Conservation (phyloP, 2,888 invertebrate genomes). For the Epirrhoe alternata region DNA sequence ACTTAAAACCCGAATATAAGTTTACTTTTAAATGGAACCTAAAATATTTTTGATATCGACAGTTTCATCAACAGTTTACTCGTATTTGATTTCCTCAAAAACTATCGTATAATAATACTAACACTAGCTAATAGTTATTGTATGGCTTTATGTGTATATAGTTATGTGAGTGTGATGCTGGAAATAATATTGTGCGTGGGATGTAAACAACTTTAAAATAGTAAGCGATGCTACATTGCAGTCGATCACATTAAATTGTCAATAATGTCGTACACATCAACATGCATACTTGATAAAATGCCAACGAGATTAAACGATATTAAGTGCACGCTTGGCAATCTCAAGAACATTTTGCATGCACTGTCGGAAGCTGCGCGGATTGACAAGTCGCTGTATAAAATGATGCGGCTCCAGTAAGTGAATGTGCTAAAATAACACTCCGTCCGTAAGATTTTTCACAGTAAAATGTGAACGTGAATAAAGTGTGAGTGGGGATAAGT, state of each 20-base stretch:
- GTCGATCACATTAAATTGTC: no score
- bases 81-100: neutral
- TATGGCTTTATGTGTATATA: no score
- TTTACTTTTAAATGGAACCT: neutral
- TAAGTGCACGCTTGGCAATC: neutral
- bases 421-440: neutral
- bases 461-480: constrained; percentile 44
- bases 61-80: no score
- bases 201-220: no score
- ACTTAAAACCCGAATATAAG: neutral
- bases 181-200: neutral
- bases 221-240: no score
- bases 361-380: neutral
- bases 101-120: neutral
- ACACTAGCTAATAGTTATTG: neutral
- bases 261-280: no score
- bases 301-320: no score
- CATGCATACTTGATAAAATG: neutral
- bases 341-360: neutral
- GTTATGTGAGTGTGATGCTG: no score
- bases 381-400: neutral
- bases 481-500: constrained; percentile 60
- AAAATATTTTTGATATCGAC: neutral
- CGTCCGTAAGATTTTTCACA: constrained; percentile 16
- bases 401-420: neutral